Conservation (phyloP, 2,797 vertebrate genomes). For the Notoglanidium macrostoma region DNA sequence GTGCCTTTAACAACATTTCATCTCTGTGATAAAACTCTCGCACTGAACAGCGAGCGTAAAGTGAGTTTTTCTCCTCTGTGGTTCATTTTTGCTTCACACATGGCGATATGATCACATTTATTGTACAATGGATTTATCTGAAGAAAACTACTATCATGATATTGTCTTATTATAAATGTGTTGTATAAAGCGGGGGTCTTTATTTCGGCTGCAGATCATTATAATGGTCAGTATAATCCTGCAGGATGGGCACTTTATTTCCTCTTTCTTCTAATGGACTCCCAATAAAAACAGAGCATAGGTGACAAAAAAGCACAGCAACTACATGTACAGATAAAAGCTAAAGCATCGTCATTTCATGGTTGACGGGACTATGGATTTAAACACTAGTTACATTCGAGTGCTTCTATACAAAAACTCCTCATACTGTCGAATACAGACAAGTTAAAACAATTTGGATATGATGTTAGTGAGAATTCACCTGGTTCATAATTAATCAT, state of each 20-base stretch:
- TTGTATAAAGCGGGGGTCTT: not conserved
- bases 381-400: not conserved
- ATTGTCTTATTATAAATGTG: not conserved
- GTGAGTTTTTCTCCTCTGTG: no score
- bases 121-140: not conserved
- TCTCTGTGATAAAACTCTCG: not conserved
- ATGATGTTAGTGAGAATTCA: not conserved
- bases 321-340: not conserved
- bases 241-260: not conserved
- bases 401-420: not conserved
- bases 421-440: no score
- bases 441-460: not conserved
- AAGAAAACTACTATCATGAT: not conserved
- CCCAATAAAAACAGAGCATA: not conserved
- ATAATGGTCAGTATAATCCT: not conserved
- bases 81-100: not conserved
- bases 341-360: not conserved
- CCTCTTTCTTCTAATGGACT: not conserved
- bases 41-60: not conserved
- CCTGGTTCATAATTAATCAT: not conserved
- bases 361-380: not conserved
- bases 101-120: not conserved
- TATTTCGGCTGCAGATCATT: not conserved
- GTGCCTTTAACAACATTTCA: not conserved
- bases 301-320: not conserved